Base-by-base conservation (phyloP, 2,888 invertebrate genomes). In the Creontiades dilutus region DNA sequence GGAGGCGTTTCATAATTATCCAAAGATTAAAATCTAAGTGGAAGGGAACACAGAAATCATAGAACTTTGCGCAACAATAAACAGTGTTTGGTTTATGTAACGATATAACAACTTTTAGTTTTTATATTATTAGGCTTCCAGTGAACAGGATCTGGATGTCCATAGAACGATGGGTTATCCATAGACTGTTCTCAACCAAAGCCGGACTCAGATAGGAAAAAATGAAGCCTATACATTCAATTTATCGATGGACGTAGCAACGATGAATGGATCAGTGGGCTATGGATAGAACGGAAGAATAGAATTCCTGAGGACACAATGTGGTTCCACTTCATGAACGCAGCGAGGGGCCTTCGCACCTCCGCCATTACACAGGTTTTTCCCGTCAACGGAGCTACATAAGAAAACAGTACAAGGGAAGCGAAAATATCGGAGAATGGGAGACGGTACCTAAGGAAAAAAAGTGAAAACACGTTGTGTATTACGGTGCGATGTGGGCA, bases 401-500 rank as follows among this genome's bases (percentile, higher is more conserved):
- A 68, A 68, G 68, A 68, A 68, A 68, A 68, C 68, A 68, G 68
- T 68, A 23, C 68, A 5, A 19, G 27, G 68, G 68, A 68, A 68
- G 68, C 68, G 68, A 68, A 19, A 12, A 68, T 68, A 68, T 68
- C n/a, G 61, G 61, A 68, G 68, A 68, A 68, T 68, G 68, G 68
- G 27, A 68, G 68, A 68, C 19, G 68, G 68, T 68, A 52, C 52
- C 12, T 52, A 52, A 3, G 52, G 12, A 37, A 68, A 68, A 68
- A 68, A 68, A 23, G 19, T 19, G 23, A 68, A 68, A 23, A 5
- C 68, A 23, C 68, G 68, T 68, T 23, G 11, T 12, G 9, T 19
- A 68, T 68, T 68, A 23, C 19, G 68, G 68, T 68, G 68, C 68
- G 61, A n/a, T 61, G 61, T 61, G 61, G 61, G 61, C 61, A 57